Evolutionary conservation across 92 coral and sea anemone species (phyloP).

Genomic region (Palythoa grandiflora): DNA sequence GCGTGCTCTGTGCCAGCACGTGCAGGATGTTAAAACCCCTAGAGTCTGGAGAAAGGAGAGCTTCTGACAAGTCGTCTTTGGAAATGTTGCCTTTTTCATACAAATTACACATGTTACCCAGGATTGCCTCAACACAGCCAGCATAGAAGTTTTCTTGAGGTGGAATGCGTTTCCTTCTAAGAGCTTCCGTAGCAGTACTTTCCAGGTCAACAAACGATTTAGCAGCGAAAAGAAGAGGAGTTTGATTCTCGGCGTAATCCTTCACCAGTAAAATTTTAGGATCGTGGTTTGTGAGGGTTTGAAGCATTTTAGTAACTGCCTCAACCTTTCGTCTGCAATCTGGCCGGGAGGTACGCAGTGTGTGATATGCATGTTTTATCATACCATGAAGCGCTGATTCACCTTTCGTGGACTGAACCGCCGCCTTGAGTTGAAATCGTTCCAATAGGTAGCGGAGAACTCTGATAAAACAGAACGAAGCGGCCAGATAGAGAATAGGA

Average conservation of each 20-base stretch:
- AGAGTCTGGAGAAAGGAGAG: conserved; percentile 10
- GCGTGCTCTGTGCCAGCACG: conserved; percentile 47
- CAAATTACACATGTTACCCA: not conserved
- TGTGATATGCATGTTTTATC: conserved; percentile 32
- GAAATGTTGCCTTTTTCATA: conserved; percentile 37
- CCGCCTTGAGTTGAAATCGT: conserved; percentile 44
- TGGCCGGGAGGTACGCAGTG: conserved; percentile 45
- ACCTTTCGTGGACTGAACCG: conserved; percentile 30
- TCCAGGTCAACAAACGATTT: conserved; percentile 45
- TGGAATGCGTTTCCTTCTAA: conserved; percentile 16
- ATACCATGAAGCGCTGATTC: conserved; percentile 45
- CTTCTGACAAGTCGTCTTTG: conserved; percentile 14
- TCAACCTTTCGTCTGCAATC: conserved; percentile 50
- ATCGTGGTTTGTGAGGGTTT: conserved; percentile 32
- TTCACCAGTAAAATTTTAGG: conserved; percentile 25
- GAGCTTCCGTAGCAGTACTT: conserved; percentile 1
- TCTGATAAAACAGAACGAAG: conserved; percentile 47
- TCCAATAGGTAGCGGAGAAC: conserved; percentile 40
- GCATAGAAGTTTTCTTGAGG: conserved; percentile 50
- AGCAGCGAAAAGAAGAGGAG: conserved; percentile 36
- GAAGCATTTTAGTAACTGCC: conserved; percentile 50
- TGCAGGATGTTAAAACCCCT: conserved; percentile 15
- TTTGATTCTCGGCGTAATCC: conserved; percentile 29
- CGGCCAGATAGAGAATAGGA: conserved; percentile 37
- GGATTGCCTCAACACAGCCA: conserved; percentile 36